phyloP scores from a whole-genome alignment of 2,113 vertebrate genomes.

The Rynchops niger region DNA sequence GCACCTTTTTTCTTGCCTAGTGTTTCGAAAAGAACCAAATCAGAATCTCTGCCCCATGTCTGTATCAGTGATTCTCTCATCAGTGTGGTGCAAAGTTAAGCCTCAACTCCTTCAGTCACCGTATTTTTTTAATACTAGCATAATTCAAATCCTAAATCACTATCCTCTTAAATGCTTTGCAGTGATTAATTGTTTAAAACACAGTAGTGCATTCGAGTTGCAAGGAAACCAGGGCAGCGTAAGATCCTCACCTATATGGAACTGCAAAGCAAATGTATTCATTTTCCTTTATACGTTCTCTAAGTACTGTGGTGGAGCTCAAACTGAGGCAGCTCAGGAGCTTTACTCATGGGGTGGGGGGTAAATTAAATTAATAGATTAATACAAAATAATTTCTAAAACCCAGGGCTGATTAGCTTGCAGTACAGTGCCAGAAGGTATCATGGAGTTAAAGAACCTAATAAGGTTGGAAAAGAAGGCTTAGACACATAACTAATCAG shows the following conservation, averaged over 20 bases:
- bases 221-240: not conserved
- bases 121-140: not conserved
- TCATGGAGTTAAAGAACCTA: slow-evolving; percentile 44
- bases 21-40: not conserved
- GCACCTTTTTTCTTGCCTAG: not conserved
- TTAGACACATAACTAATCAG: slow-evolving; percentile 38
- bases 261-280: not conserved
- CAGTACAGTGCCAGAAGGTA: slow-evolving; percentile 12
- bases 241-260: not conserved
- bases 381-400: slow-evolving; percentile 40
- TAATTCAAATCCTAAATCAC: slow-evolving; percentile 32
- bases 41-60: not conserved
- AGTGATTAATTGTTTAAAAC: not conserved
- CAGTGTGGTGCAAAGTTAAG: not conserved
- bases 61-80: not conserved
- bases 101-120: not conserved
- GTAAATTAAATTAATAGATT: slow-evolving; percentile 27
- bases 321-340: not conserved
- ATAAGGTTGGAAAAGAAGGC: slow-evolving; percentile 39
- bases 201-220: not conserved
- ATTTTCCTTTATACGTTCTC: not conserved
- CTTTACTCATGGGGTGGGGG: not conserved
- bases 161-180: slow-evolving; percentile 23
- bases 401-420: not conserved
- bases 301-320: not conserved